phyloP scores from a whole-genome alignment of 2,888 invertebrate species.

The Carabus problematicus region DNA sequence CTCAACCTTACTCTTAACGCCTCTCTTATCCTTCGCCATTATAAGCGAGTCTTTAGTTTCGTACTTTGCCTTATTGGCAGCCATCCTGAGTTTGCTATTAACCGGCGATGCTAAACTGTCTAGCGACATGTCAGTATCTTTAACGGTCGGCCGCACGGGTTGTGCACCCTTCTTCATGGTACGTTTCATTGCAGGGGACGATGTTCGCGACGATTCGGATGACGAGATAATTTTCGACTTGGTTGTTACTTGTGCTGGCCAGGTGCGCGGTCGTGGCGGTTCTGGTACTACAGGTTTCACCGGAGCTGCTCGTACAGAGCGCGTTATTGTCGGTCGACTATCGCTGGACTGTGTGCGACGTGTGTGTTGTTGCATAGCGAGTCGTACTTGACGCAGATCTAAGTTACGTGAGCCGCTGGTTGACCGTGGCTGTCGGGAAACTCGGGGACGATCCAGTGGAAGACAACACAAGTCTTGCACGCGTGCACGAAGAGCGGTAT shows the following conservation, averaged over 20 bases:
- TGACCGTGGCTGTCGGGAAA: constrained; percentile 52
- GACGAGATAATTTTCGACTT: constrained; percentile 45
- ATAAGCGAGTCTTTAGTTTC: constrained; percentile 19
- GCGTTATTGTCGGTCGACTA: constrained; percentile 16
- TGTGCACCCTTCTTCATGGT: constrained; percentile 52
- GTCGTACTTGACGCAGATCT: constrained; percentile 58
- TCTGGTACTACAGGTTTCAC: constrained; percentile 28
- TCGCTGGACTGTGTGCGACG: constrained; percentile 56
- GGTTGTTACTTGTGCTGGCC: constrained; percentile 37
- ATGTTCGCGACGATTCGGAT: constrained; percentile 72
- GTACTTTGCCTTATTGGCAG: constrained; percentile 31
- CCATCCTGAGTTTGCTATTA: constrained; percentile 21
- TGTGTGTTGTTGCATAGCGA: constrained; percentile 60
- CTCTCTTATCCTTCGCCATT: neutral
- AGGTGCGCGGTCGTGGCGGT: constrained; percentile 33
- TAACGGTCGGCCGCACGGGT: constrained; percentile 53
- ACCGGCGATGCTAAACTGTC: constrained; percentile 62
- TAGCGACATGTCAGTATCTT: constrained; percentile 60
- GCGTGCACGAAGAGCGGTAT: constrained; percentile 65
- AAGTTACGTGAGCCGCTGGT: constrained; percentile 55
- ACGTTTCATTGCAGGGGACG: constrained; percentile 65
- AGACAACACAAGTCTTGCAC: constrained; percentile 70
- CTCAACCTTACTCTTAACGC: constrained; percentile 7
- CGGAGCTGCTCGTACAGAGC: constrained; percentile 21
- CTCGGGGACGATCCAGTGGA: constrained; percentile 57